phyloP scores from a whole-genome alignment of 2,888 invertebrate genomes.

The Colletes collaris region DNA sequence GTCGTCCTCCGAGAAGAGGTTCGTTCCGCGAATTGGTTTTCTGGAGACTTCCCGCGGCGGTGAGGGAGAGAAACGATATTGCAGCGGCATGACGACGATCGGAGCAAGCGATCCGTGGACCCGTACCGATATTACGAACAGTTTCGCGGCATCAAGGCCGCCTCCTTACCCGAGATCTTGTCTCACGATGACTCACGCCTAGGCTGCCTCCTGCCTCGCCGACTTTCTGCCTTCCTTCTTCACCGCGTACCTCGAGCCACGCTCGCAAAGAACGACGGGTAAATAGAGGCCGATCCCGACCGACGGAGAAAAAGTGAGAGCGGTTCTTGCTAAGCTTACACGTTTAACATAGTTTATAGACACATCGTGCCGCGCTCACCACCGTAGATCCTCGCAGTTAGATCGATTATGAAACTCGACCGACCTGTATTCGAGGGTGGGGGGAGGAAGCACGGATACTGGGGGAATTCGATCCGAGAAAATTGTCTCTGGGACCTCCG shows the following conservation, averaged over 20 bases:
- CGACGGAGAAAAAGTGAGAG: constrained; percentile 44
- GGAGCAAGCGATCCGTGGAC: constrained; percentile 63
- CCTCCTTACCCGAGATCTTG: constrained; percentile 78
- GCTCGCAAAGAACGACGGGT: constrained; percentile 41
- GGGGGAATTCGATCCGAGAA: constrained; percentile 6
- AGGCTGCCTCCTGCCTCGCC: constrained; percentile 65
- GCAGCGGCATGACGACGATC: constrained; percentile 59
- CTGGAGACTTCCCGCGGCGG: constrained; percentile 18
- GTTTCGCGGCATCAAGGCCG: constrained; percentile 77
- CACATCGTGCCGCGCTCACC: constrained; percentile 46
- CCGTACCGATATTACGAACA: constrained; percentile 75
- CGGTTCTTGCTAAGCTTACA: constrained; percentile 42
- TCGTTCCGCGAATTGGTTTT: constrained; percentile 20
- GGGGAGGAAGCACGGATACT: background rate
- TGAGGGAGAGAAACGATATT: constrained; percentile 24
- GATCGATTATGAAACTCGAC: constrained; percentile 47
- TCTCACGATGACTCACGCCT: constrained; percentile 73
- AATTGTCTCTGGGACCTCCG: constrained; percentile 2
- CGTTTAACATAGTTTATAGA: constrained; percentile 57
- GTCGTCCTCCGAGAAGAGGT: background rate
- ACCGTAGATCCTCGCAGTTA: constrained; percentile 27
- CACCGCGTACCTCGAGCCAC: constrained; percentile 11
- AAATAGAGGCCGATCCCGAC: constrained; percentile 37
- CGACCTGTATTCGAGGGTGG: background rate
- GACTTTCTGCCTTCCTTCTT: constrained; percentile 64